Base-by-base conservation (phyloP, 2,113 vertebrate species). In the Thalassarche chlororhynchos region DNA sequence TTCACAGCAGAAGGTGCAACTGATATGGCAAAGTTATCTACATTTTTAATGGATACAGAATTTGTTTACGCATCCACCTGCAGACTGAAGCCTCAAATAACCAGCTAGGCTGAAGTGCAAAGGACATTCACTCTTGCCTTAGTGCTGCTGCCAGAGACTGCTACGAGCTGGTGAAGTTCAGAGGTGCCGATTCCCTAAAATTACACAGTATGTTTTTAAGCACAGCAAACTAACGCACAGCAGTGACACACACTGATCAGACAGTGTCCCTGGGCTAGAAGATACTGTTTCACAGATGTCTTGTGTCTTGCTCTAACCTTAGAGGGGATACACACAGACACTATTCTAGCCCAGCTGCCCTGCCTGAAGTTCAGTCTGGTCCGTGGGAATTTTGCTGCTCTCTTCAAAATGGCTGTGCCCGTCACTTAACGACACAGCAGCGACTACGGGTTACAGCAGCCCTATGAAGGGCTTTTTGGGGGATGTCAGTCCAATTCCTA, bases 21-120 rank as follows among this genome's bases (percentile, higher is more conserved):
- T 0, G 49, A 31, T 11, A 47, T 1, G 1, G 38, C 46, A 49
- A 10, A 76, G 44, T 8, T 0, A 54, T 2, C 51, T 14, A 8
- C 21, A 7, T n/a, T 55, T 65, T 25, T n/a, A 55, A 54, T 2
- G 32, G 49, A 3, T 5, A 14, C 5, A n/a, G 32, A 7, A 34
- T 32, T 46, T 32, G 36, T 29, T 42, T 12, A 25, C 0, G 11
- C 47, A 16, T 16, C 68, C 32, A 20, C 11, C n/a, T n/a, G 72
- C 55, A 29, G 47, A 14, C 15, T 4, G 25, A 36, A 65, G 23
- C 31, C 70, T 32, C 65, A 16, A 14, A 18, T 4, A 47, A 34
- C 8, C 69, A n/a, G n/a, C 19, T 2, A 24, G 54, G 70, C 65
- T 68, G 68, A 38, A 9, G 38, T 0, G 13, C 28, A 17, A 3